These are phyloP conservation scores for Odontomyia ornata DNA, from an alignment of 2,888 invertebrate genomes.

Conservation along the genomic window DNA sequence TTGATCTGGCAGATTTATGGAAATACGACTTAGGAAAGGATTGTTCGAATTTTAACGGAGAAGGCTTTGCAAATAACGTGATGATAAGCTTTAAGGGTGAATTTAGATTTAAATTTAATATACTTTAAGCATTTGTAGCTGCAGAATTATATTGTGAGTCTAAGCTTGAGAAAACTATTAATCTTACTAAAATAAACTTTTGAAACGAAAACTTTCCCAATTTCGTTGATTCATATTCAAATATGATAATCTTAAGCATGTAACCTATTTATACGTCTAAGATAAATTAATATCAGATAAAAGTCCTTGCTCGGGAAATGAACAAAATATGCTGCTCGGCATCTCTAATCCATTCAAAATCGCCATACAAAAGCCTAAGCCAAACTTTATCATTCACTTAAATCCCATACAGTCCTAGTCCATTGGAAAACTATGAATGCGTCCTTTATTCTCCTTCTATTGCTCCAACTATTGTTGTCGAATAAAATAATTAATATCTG, in stretches of 20 bases:
- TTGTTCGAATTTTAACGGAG: not conserved
- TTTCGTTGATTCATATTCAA: no score
- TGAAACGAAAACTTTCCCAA: no score
- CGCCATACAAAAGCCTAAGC: not conserved
- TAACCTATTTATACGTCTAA: no score
- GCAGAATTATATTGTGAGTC: no score
- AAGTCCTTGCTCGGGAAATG: not conserved
- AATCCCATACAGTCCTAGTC: not conserved
- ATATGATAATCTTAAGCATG: no score
- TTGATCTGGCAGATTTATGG: constrained; percentile 48
- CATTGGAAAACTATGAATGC: not conserved
- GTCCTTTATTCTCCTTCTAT: not conserved
- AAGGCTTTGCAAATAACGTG: no score
- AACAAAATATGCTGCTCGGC: not conserved
- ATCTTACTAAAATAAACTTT: no score
- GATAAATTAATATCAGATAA: not conserved
- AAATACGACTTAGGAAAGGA: constrained; percentile 35
- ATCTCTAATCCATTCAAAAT: not conserved
- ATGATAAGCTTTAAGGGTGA: no score
- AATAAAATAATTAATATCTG: constrained; percentile 12
- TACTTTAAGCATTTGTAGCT: no score
- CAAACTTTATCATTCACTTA: constrained; percentile 1
- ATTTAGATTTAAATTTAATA: no score
- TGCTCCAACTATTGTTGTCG: not conserved
- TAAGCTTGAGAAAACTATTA: no score